phyloP scores from a whole-genome alignment of 1,140 invertebrate genomes.

The Ceratina australensis region DNA sequence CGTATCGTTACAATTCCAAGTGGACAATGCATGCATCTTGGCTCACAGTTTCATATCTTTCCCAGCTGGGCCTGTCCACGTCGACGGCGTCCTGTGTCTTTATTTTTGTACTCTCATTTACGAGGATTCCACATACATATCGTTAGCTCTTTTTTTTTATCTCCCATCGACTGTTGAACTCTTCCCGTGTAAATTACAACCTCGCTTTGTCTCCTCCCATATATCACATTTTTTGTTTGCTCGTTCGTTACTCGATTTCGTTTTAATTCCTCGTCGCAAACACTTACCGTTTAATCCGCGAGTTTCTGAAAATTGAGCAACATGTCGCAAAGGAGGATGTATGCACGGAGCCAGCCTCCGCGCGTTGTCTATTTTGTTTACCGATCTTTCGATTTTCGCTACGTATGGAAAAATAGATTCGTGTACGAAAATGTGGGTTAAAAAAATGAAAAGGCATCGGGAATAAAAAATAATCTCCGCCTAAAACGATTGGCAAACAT shows the following conservation, averaged over 20 bases:
- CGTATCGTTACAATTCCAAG: constrained; percentile 27
- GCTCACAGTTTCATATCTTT: constrained; percentile 68
- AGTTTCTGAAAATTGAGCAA: constrained; percentile 55
- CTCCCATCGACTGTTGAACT: not conserved
- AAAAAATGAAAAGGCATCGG: too few relatives aligned
- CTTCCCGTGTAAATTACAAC: not conserved
- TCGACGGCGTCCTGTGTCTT: constrained; percentile 46
- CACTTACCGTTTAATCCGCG: constrained; percentile 36
- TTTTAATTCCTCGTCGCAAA: constrained; percentile 22
- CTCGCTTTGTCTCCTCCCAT: not conserved
- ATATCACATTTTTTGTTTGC: not conserved
- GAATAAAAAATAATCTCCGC: too few relatives aligned
- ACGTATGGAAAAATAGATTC: too few relatives aligned
- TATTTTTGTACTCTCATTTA: constrained; percentile 38
- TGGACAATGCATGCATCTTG: constrained; percentile 67
- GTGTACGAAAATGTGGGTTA: too few relatives aligned
- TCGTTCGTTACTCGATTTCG: not conserved
- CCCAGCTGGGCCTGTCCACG: constrained; percentile 52
- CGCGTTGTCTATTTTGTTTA: not conserved
- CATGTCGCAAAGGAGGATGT: constrained; percentile 43
- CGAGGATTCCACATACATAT: constrained; percentile 28
- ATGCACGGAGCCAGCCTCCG: not conserved
- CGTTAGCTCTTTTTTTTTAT: not conserved
- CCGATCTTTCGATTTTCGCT: not conserved
- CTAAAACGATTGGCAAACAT: too few relatives aligned